These are phyloP conservation scores for Exaiptasia diaphana DNA, from an alignment of 64 coral and sea anemone genomes.

Conservation along the genomic window DNA sequence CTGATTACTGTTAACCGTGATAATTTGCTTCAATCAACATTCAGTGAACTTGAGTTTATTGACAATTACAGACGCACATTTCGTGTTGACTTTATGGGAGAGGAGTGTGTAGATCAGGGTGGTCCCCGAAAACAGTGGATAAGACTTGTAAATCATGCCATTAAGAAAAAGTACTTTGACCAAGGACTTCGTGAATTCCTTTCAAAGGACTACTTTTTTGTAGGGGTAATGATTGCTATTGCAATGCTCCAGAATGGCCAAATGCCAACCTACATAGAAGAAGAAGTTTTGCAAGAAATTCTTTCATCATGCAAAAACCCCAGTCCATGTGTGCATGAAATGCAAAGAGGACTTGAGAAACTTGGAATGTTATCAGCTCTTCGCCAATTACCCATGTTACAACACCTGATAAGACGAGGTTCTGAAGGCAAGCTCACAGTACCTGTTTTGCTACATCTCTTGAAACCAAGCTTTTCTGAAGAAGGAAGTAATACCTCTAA, in stretches of 20 bases:
- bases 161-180: conserved; percentile 76
- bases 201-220: conserved; percentile 13
- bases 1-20: conserved; percentile 57
- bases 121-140: conserved; percentile 45
- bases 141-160: conserved; percentile 24
- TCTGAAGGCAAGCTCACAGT: conserved; percentile 26
- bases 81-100: conserved; percentile 41
- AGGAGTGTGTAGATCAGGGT: conserved; percentile 35
- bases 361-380: conserved; percentile 44
- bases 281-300: conserved; percentile 50
- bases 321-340: conserved; percentile 42
- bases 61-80: conserved; percentile 35
- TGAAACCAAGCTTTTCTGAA: conserved; percentile 53
- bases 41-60: conserved; percentile 33
- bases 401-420: conserved; percentile 45
- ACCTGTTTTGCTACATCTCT: conserved; percentile 32
- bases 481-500: conserved; percentile 35
- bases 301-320: background rate
- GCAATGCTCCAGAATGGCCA: conserved; percentile 59
- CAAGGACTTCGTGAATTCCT: conserved; percentile 17
- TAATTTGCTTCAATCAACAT: conserved; percentile 15
- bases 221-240: conserved; percentile 40
- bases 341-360: conserved; percentile 35
- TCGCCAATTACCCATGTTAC: conserved; percentile 15
- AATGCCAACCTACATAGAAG: conserved; percentile 45